Conservation (phyloP, 2,888 invertebrate genomes). For the Mylabris sibirica region DNA sequence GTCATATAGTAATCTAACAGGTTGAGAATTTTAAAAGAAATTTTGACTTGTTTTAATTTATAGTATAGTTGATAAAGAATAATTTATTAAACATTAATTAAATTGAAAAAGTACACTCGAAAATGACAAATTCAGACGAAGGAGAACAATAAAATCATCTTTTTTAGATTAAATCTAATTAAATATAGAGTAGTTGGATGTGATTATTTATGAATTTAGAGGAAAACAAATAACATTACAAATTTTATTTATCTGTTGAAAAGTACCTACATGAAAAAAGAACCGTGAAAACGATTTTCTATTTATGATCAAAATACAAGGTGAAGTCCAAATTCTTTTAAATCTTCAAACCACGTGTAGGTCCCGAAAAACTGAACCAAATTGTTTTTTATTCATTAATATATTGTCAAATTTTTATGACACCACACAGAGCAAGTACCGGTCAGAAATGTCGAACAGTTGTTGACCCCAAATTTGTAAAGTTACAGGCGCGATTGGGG, state of each 20-base stretch:
- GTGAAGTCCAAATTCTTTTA: too few relatives aligned
- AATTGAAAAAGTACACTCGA: not conserved
- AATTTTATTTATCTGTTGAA: not conserved
- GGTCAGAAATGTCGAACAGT: too few relatives aligned
- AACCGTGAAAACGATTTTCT: not conserved
- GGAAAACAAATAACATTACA: not conserved
- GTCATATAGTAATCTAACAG: conserved; percentile 42
- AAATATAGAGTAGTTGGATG: not conserved
- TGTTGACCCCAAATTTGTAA: too few relatives aligned
- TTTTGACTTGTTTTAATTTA: conserved; percentile 26
- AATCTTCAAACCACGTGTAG: too few relatives aligned
- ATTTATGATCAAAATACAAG: not conserved
- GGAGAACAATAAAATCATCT: not conserved
- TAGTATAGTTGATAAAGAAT: conserved; percentile 10
- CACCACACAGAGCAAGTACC: too few relatives aligned
- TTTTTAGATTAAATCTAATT: not conserved
- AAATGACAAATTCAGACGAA: not conserved
- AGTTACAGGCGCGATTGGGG: too few relatives aligned
- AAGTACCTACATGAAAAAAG: not conserved
- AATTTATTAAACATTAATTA: not conserved
- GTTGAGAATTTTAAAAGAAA: conserved; percentile 29
- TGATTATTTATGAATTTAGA: not conserved
- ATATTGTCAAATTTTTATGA: too few relatives aligned
- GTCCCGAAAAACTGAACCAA: too few relatives aligned
- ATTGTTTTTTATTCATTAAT: too few relatives aligned